Evolutionary conservation across 1,140 invertebrate species (phyloP).

Genomic region (Protaetia brevitarsis): DNA sequence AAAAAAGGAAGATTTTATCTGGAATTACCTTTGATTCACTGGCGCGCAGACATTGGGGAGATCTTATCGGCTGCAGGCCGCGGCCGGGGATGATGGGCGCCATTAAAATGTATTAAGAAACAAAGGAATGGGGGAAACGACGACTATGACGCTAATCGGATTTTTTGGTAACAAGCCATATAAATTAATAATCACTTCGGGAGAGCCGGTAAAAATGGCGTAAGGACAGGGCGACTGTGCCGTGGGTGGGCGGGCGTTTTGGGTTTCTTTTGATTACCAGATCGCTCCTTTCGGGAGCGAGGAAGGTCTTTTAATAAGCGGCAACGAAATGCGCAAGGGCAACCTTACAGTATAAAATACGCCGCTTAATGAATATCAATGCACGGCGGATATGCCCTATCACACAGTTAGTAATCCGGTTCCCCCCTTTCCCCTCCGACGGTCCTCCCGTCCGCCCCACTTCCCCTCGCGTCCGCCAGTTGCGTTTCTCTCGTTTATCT

Average conservation of each 20-base stretch:
- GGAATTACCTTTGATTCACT: too few relatives aligned
- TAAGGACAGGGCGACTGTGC: constrained; percentile 27
- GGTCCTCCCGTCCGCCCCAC: background rate
- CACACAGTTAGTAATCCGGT: constrained; percentile 34
- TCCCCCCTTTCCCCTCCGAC: constrained; percentile 25
- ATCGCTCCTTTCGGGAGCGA: constrained; percentile 30
- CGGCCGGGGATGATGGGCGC: background rate
- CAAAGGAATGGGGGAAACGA: constrained; percentile 35
- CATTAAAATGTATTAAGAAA: constrained; percentile 22
- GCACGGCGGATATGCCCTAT: constrained; percentile 34
- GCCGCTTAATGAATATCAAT: constrained; percentile 33
- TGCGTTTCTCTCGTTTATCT: constrained; percentile 33
- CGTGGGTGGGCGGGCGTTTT: background rate
- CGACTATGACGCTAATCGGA: constrained; percentile 34
- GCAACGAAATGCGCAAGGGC: constrained; percentile 21
- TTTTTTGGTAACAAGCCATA: constrained; percentile 42
- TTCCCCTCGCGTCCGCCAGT: background rate
- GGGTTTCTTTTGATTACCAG: constrained; percentile 21
- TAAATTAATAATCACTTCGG: constrained; percentile 41
- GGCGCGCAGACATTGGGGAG: background rate
- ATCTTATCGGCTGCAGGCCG: background rate
- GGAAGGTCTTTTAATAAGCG: constrained; percentile 27
- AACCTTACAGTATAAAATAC: constrained; percentile 21
- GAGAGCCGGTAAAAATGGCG: constrained; percentile 32
- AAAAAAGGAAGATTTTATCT: background rate